Evolutionary conservation across 2,888 invertebrate species (phyloP).

Genomic region (Eucera pruinosa): DNA sequence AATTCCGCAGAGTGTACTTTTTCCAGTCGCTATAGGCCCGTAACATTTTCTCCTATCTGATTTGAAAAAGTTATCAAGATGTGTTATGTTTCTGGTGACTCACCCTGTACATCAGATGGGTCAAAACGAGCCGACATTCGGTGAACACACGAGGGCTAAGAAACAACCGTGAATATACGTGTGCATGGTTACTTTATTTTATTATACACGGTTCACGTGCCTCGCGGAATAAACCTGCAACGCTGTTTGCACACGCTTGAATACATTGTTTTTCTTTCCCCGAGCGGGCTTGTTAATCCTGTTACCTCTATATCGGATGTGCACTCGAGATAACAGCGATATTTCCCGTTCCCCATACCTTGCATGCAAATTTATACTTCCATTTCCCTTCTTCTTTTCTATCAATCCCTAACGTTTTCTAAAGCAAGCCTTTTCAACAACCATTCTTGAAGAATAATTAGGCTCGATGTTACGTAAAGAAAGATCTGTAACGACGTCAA

Average conservation of each 20-base stretch:
- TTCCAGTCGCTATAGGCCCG: too few species aligned
- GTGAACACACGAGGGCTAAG: neutral
- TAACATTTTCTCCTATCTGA: too few species aligned
- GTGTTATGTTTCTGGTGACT: too few species aligned
- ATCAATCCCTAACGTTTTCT: neutral
- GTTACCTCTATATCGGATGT: constrained; percentile 20
- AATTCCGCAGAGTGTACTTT: too few species aligned
- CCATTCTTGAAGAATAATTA: neutral
- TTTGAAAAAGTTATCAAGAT: too few species aligned
- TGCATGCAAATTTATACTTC: neutral
- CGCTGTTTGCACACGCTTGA: constrained; percentile 1
- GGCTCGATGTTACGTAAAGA: constrained; percentile 7
- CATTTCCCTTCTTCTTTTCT: neutral
- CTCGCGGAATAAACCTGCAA: constrained; percentile 28
- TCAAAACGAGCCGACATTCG: neutral
- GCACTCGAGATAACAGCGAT: constrained; percentile 27
- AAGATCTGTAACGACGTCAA: neutral
- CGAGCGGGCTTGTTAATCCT: constrained; percentile 28
- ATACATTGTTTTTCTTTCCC: constrained; percentile 31
- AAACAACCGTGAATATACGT: neutral
- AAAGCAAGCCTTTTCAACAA: neutral
- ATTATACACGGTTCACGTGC: constrained; percentile 7
- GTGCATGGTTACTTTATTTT: constrained; percentile 6
- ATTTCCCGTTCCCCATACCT: neutral
- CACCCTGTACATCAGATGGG: too few species aligned